phyloP scores from a whole-genome alignment of 2,888 invertebrate species.

The Apamea sordens region DNA sequence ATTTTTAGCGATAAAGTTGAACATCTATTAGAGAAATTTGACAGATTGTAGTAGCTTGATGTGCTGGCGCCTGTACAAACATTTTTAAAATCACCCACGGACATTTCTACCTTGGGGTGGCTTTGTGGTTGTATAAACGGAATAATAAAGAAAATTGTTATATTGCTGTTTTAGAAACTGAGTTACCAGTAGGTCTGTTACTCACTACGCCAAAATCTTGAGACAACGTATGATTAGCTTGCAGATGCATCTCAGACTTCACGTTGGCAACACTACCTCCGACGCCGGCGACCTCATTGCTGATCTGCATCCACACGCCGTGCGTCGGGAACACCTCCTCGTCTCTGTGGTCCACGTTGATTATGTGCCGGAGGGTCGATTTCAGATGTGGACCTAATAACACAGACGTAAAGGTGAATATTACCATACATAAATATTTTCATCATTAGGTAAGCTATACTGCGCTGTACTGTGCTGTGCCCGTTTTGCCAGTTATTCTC shows the following conservation, averaged over 20 bases:
- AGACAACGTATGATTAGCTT: slow-evolving; percentile 76
- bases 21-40: too few relatives aligned
- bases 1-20: too few relatives aligned
- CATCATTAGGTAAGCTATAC: neutral
- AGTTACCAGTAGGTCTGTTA: neutral
- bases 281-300: slow-evolving; percentile 92
- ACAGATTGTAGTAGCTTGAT: too few relatives aligned
- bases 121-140: too few relatives aligned
- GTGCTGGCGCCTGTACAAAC: too few relatives aligned
- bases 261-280: slow-evolving; percentile 98
- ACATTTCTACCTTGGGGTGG: too few relatives aligned
- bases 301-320: slow-evolving; percentile 37
- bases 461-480: neutral
- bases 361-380: slow-evolving; percentile 40
- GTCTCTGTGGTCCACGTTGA: slow-evolving; percentile 47
- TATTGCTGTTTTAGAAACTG: too few relatives aligned
- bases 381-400: slow-evolving; percentile 93
- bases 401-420: neutral
- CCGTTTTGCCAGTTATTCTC: too few relatives aligned
- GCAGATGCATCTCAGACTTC: slow-evolving; percentile 92
- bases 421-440: neutral
- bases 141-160: too few relatives aligned
- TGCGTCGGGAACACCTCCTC: slow-evolving; percentile 45
- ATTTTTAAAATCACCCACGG: too few relatives aligned
- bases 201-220: slow-evolving; percentile 64